phyloP scores from a whole-genome alignment of 2,797 vertebrate genomes.

The Falco naumanni region DNA sequence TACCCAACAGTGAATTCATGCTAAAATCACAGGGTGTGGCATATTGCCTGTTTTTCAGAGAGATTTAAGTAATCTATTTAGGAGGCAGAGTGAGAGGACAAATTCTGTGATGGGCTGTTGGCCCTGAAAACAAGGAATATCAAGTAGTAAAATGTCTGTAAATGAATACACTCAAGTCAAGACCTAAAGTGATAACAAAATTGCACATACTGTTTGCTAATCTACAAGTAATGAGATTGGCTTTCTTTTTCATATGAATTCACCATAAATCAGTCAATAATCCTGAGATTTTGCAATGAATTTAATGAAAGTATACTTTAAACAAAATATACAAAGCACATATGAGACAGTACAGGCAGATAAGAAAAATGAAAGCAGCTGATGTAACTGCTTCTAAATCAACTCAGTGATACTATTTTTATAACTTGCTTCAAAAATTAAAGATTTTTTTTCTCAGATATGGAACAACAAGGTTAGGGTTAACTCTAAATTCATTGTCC shows the following conservation, averaged over 20 bases:
- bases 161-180: background rate
- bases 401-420: background rate
- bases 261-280: background rate
- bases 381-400: background rate
- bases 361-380: background rate
- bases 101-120: background rate
- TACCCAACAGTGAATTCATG: background rate
- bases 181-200: background rate
- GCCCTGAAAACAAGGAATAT: background rate
- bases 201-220: background rate
- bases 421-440: background rate
- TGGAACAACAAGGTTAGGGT: background rate
- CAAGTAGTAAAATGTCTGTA: background rate
- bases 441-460: background rate
- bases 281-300: background rate
- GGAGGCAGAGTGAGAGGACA: background rate
- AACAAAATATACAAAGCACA: background rate
- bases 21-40: background rate
- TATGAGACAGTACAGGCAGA: background rate
- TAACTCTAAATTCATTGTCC: background rate
- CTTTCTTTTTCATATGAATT: background rate
- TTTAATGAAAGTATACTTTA: background rate
- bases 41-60: background rate
- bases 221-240: background rate
- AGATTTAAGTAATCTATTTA: slow-evolving; percentile 24